Conservation (phyloP, 2,888 invertebrate genomes). For the Cephus pulcher region DNA sequence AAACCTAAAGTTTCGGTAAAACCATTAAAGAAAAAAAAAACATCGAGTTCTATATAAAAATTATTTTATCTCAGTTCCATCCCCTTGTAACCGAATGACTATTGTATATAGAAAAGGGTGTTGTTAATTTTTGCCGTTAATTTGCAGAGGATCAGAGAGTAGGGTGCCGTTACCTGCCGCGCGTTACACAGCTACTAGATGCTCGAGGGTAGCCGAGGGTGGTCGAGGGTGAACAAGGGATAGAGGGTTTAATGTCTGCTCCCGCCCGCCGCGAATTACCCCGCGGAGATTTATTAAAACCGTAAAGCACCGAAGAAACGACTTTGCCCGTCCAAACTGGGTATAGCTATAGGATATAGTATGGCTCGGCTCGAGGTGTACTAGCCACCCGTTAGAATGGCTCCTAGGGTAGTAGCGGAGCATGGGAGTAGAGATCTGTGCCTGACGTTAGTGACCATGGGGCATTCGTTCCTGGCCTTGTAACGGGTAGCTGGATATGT, state of each 20-base stretch:
- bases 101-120: not conserved
- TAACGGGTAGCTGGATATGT: constrained; percentile 27
- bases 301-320: constrained; percentile 62
- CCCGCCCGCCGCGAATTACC: constrained; percentile 60
- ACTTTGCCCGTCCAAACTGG: constrained; percentile 41
- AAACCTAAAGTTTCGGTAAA: not conserved
- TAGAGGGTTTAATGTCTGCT: constrained; percentile 54
- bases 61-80: not conserved
- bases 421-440: constrained; percentile 31
- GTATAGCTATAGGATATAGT: not conserved
- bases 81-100: not conserved
- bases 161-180: constrained; percentile 7
- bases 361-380: not conserved
- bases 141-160: constrained; percentile 27
- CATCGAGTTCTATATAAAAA: not conserved
- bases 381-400: not conserved
- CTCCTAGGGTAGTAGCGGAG: not conserved
- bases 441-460: constrained; percentile 58
- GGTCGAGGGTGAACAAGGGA: not conserved
- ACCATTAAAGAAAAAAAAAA: not conserved
- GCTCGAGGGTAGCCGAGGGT: constrained; percentile 7
- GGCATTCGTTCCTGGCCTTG: constrained; percentile 32
- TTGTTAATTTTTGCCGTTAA: constrained; percentile 39
- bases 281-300: constrained; percentile 64
- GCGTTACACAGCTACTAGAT: not conserved